These are phyloP conservation scores for Trissolcus japonicus DNA, from an alignment of 2,888 invertebrate genomes.

Conservation along the genomic window DNA sequence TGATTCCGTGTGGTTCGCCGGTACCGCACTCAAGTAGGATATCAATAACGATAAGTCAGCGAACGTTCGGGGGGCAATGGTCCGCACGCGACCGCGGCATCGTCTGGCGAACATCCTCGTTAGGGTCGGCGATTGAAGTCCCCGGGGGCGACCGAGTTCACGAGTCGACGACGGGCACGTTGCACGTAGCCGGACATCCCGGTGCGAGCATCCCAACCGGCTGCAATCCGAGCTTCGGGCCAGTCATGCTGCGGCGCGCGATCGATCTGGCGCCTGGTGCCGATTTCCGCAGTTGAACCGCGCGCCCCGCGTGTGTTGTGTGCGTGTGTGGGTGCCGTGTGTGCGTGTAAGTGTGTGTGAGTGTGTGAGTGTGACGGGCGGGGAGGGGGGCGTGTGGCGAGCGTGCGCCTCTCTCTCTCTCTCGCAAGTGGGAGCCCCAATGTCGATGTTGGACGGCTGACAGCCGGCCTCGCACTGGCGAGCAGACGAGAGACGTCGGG, in stretches of 20 bases:
- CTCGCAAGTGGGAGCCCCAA: slow-evolving; percentile 63
- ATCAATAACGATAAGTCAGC: slow-evolving; percentile 26
- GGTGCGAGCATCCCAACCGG: slow-evolving; percentile 19
- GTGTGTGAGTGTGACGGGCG: slow-evolving; percentile 31
- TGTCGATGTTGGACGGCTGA: slow-evolving; percentile 73
- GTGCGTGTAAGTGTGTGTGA: slow-evolving; percentile 12
- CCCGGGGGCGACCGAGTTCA: slow-evolving; percentile 26
- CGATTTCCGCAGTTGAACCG: slow-evolving; percentile 7
- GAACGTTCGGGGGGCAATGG: slow-evolving; percentile 37
- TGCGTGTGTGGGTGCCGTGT: slow-evolving; percentile 18
- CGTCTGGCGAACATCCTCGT: slow-evolving; percentile 46
- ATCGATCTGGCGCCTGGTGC: not conserved
- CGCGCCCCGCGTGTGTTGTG: slow-evolving; percentile 13
- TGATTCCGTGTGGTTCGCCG: slow-evolving; percentile 11
- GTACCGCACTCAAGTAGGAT: slow-evolving; percentile 26
- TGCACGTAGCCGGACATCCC: slow-evolving; percentile 17
- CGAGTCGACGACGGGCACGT: slow-evolving; percentile 16
- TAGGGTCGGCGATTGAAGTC: slow-evolving; percentile 27
- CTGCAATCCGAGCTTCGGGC: too few species aligned
- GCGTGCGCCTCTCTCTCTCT: slow-evolving; percentile 40
- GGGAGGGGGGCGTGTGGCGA: slow-evolving; percentile 24
- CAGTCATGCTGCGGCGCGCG: not conserved
- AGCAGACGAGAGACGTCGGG: slow-evolving; percentile 60
- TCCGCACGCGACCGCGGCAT: slow-evolving; percentile 49
- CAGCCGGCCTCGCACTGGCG: slow-evolving; percentile 75